Base-by-base conservation (phyloP, 2,888 invertebrate species). In the Brenthis hecate region DNA sequence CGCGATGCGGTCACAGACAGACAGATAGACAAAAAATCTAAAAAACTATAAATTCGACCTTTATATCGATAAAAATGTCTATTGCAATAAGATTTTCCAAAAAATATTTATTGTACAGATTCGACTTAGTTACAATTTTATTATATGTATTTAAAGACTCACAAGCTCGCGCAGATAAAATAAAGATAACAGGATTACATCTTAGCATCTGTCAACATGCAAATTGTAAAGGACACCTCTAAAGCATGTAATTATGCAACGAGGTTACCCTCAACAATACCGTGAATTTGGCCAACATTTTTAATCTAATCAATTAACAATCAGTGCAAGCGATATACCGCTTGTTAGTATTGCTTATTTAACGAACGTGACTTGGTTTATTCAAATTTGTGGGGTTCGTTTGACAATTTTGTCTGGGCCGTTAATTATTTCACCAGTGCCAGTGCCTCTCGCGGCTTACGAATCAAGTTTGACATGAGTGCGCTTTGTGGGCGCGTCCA, bases 231-330 rank as follows among this genome's bases (percentile, higher is more conserved):
- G 84, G 84, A 91, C 85, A 92, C 91, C 85, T 80, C 81, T 80
- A 87, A 87, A 83, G 83, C 79, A 75, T 74, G 77, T 87, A 90
- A 90, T 92, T 87, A 88, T 84, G 81, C 84, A 76, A 32, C 79
- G 65, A 72, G 43, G 62, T 36, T 19, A 71, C 80, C 85, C 81
- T 86, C 87, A 84, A 90, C 90, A 91, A 91, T 91, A 85, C 85
- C 78, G 81, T 69, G 87, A 86, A 88, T 91, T 88, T 86, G 87
- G 82, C 79, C 86, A 85, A 91, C 89, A 84, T 91, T 92, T 92
- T 91, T 92, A 93, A 93, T 92, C 89, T 86, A 92, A 93, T 93
- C 93, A 93, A 93, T 93, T 93, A 93, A 88, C 93, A 93, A 93
- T 93, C 93, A 93, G 90, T 87, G 91, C 89, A 89, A 92, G 85